phyloP scores from a whole-genome alignment of 2,888 invertebrate species.

The Xylota segnis region DNA sequence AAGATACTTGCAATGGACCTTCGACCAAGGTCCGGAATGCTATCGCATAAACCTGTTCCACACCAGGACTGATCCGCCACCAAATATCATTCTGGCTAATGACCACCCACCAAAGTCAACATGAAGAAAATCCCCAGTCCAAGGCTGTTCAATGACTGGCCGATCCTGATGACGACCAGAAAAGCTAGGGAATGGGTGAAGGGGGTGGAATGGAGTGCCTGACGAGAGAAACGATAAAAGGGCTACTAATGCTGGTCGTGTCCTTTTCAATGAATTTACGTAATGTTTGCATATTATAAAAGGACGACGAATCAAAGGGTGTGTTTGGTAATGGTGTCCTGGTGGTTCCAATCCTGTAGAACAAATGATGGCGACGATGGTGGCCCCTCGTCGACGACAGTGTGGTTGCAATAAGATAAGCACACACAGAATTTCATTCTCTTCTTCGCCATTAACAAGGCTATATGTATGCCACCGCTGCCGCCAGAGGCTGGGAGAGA shows the following conservation, averaged over 20 bases:
- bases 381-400: conserved; percentile 15
- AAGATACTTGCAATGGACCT: conserved; percentile 11
- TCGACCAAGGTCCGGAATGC: conserved; percentile 1
- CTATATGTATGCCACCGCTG: conserved; percentile 1
- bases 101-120: conserved; percentile 58
- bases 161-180: not conserved
- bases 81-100: conserved; percentile 49
- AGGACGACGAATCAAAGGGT: conserved; percentile 64
- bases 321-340: conserved; percentile 12
- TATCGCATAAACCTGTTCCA: not conserved
- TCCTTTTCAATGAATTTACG: conserved; percentile 58
- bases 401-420: conserved; percentile 75
- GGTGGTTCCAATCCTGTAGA: conserved; percentile 21
- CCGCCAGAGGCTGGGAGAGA: conserved; percentile 55
- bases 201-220: not conserved
- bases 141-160: not conserved
- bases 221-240: conserved; percentile 2
- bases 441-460: conserved; percentile 59
- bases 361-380: not conserved
- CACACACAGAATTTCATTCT: conserved; percentile 50
- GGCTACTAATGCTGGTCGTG: conserved; percentile 38
- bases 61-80: conserved; percentile 16
- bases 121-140: conserved; percentile 27
- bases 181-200: too few species aligned
- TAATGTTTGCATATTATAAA: conserved; percentile 65